Base-by-base conservation (phyloP, 2,113 vertebrate genomes). In the Toxotes jaculatrix region DNA sequence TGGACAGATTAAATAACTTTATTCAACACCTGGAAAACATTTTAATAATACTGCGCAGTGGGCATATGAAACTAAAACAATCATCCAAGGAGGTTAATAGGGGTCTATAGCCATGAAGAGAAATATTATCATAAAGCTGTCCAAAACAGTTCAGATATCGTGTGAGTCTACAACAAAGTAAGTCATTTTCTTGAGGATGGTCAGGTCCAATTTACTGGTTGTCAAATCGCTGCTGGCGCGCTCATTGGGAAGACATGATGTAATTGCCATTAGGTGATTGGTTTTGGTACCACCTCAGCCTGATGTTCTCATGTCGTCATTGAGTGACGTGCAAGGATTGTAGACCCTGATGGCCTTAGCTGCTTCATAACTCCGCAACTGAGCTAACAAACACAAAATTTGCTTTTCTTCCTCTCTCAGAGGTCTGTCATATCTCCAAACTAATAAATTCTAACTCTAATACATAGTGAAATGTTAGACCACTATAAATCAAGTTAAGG, bases 11-110 rank as follows among this genome's bases (percentile, higher is more conserved):
- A 51, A 88, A 91, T 86, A 80, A 83, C 74, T 89, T 82, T 68
- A 87, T 85, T 85, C 47, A 56, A 87, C 88, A 92, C 83, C 81
- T 89, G 89, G 80, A 74, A 85, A 71, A 77, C 56, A 17, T 36
- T 42, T 53, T 61, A 86, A 93, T 85, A 84, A 85, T 65, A 81
- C 74, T 68, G 62, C 76, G 31, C 84, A 85, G 23, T 60, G 85
- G 76, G 81, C 77, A 79, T 64, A 86, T 90, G 53, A 93, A 92
- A 90, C 57, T 68, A 76, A 82, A 88, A 82, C 67, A 88, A 87
- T 86, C 62, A 77, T 72, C 53, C 57, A 47, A 32, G 43, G 65
- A 89, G 83, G 84, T 86, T 89, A 90, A 90, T 80, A 78, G 59
- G 74, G 62, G 74, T 89, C 79, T 76, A 87, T 74, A 77, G 74